A percentile compares a stretch with the other conserved stretches of the same genome.
Conservation (phyloP, 1,140 invertebrate genomes). For the Drepana arcuata region DNA sequence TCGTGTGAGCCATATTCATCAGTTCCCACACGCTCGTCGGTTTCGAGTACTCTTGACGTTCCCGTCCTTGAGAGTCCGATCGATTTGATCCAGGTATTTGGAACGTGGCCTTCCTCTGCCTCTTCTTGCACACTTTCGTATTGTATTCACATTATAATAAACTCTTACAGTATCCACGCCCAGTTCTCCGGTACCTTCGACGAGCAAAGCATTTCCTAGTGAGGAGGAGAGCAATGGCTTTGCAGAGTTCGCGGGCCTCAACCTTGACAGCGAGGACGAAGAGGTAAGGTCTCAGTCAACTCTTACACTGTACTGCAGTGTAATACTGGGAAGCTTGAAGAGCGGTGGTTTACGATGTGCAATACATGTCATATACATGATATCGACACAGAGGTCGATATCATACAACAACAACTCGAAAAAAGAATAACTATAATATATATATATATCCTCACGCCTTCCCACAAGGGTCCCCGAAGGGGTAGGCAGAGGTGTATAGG, state of each 20-base stretch:
- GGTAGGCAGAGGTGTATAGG: no score
- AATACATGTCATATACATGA: no score
- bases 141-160: neutral
- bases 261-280: conserved; percentile 42
- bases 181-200: conserved; percentile 39
- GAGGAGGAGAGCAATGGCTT: conserved; percentile 23
- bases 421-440: neutral
- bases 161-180: conserved; percentile 22
- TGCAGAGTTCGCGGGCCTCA: conserved; percentile 26
- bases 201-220: conserved; percentile 27
- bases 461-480: no score
- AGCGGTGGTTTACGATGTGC: neutral
- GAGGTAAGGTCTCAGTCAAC: conserved; percentile 21
- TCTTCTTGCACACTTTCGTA: neutral
- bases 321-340: neutral
- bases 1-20: no score
- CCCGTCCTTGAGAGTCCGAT: no score
- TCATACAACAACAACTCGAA: neutral
- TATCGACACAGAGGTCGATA: no score
- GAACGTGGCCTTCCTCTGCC: no score
- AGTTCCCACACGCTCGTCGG: neutral
- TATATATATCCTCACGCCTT: no score
- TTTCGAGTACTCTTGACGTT: no score
- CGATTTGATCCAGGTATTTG: no score
- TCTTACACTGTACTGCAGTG: neutral